phyloP scores from a whole-genome alignment of 2,113 vertebrate genomes.

The Hystrix brachyura region DNA sequence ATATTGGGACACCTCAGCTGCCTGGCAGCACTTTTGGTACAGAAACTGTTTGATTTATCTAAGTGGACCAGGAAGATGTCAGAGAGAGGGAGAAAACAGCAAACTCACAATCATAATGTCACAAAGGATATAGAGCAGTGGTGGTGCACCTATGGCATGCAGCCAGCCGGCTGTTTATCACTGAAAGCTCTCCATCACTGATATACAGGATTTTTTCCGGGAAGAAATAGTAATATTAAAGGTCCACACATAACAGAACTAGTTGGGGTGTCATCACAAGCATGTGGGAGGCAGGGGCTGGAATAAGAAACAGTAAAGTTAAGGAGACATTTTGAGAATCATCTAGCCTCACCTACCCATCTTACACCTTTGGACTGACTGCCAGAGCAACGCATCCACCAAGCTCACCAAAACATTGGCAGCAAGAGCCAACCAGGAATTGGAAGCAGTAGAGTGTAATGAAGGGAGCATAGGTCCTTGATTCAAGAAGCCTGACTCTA shows the following conservation, averaged over 20 bases:
- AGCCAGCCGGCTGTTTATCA: no score
- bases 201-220: neutral
- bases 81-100: neutral
- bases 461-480: neutral
- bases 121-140: no score
- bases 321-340: neutral
- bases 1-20: neutral
- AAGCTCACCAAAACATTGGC: neutral
- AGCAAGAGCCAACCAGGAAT: neutral
- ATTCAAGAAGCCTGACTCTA: neutral
- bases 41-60: neutral
- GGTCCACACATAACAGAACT: neutral
- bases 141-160: no score
- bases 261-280: neutral
- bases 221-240: neutral
- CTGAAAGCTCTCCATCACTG: no score
- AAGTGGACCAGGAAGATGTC: neutral
- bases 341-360: neutral
- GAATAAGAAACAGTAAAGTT: neutral
- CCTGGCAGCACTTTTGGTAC: neutral
- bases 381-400: neutral
- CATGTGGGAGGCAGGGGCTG: neutral
- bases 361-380: neutral
- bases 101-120: neutral
- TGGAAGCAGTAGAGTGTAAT: neutral